Evolutionary conservation across 2,888 invertebrate genomes (phyloP), one percentile per base, ranked within the genome.

Genomic region (Altica lythri): DNA sequence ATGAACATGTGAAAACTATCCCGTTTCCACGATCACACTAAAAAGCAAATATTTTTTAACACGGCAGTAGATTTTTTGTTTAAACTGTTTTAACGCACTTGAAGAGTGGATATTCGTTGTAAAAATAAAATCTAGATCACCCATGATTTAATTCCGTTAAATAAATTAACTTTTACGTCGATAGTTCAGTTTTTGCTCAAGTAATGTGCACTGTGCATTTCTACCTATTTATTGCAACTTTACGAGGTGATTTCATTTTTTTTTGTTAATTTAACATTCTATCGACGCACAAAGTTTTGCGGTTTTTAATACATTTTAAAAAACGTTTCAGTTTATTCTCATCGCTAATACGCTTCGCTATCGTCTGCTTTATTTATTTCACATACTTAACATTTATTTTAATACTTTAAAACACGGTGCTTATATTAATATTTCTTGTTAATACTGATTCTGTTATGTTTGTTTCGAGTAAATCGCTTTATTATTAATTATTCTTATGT

Each of bases 111-210:
- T 65, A 68, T 69, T 69, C 69, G 69, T 69, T 69, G 69, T 69
- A 69, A 69, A 69, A 69, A 69, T 69, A 69, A 69, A 73, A 72
- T 72, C 68, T 72, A 72, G 70, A 72, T 72, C 72, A 72, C 73
- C 72, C 68, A 45, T 58, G 37, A 66, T 64, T 60, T 18, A 44
- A 32, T 46, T 46, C 27, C 46, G 16, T 46, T 37, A 27, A 46
- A 53, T 62, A 55, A 52, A 64, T 67, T 62, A 65, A 67, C 34
- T 42, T 54, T 67, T 66, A 68, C 70, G 68, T 68, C 70, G 70
- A 70, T 68, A 68, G 69, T 59, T 62, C 58, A 49, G 53, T 55
- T 54, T 64, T 59, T 53, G 55, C 51, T 60, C 44, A 44, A 60
- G 53, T 55, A 49, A 60, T 66, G 71, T 71, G 69, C 69, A 66